These are phyloP conservation scores for Callipepla californica DNA, from an alignment of 2,113 vertebrate genomes.

Conservation along the genomic window DNA sequence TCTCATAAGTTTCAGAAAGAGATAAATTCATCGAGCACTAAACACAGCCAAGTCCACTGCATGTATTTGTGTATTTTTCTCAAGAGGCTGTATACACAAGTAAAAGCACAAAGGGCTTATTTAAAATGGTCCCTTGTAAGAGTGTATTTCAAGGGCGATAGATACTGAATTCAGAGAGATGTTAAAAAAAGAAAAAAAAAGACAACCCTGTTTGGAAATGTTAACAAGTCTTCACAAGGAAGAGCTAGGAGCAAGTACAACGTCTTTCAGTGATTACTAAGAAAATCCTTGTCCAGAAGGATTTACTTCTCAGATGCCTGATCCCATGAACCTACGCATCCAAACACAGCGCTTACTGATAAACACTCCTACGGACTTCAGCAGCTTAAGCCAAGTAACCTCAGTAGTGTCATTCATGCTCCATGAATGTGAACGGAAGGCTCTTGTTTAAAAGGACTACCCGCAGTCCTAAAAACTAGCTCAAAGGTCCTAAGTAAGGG, in stretches of 20 bases:
- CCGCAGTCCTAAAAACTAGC: constrained; percentile 36
- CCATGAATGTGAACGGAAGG: constrained; percentile 62
- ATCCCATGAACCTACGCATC: background rate
- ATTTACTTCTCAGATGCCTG: background rate
- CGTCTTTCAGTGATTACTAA: background rate
- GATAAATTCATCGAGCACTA: background rate
- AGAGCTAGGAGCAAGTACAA: background rate
- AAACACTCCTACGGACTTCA: constrained; percentile 50
- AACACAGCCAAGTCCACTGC: background rate
- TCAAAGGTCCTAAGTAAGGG: constrained; percentile 14
- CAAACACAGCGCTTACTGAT: constrained; percentile 66
- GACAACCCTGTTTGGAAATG: background rate
- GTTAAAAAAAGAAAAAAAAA: background rate
- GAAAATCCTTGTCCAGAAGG: constrained; percentile 44
- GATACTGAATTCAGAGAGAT: background rate
- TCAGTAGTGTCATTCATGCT: constrained; percentile 66
- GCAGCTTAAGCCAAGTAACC: constrained; percentile 61
- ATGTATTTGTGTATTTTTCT: constrained; percentile 33
- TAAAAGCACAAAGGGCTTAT: constrained; percentile 27
- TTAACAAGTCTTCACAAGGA: background rate
- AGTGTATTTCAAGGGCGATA: background rate
- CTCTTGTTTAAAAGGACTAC: constrained; percentile 48
- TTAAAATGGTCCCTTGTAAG: constrained; percentile 34
- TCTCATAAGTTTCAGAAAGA: background rate
- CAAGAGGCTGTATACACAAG: constrained; percentile 4